A percentile compares a stretch with the other conserved stretches of the same genome.
These are phyloP conservation scores for Thera britannica DNA, from an alignment of 2,888 invertebrate species.

Conservation along the genomic window DNA sequence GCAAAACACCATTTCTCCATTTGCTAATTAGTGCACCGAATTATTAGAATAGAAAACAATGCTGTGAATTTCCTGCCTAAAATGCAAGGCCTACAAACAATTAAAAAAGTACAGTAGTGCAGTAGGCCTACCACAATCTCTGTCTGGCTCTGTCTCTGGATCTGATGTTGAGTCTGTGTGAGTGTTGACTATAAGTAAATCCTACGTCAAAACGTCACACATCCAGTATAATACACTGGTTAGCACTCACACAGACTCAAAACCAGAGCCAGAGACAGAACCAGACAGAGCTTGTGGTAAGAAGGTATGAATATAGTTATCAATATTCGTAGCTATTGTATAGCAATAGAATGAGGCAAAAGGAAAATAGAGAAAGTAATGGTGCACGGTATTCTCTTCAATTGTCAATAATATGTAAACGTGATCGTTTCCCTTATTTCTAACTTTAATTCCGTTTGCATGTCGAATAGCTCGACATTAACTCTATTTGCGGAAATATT, in stretches of 20 bases:
- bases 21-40: background rate
- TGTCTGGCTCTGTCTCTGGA: too few relatives aligned
- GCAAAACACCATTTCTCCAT: slow-evolving; percentile 1
- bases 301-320: background rate
- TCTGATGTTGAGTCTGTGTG: too few relatives aligned
- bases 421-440: slow-evolving; percentile 29
- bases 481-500: slow-evolving; percentile 28
- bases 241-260: too few relatives aligned
- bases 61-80: background rate
- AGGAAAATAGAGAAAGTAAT: slow-evolving; percentile 17
- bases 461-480: slow-evolving; percentile 28
- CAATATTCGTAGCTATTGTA: background rate
- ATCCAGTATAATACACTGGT: too few relatives aligned
- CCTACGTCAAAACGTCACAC: too few relatives aligned
- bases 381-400: slow-evolving; percentile 15
- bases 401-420: slow-evolving; percentile 21
- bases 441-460: slow-evolving; percentile 33
- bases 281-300: background rate
- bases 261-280: too few relatives aligned
- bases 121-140: too few relatives aligned
- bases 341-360: slow-evolving; percentile 3
- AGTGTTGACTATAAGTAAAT: too few relatives aligned
- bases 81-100: too few relatives aligned
- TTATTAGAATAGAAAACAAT: background rate
- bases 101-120: too few relatives aligned